Evolutionary conservation across 2,113 vertebrate genomes (phyloP).

Genomic region (Sinocyclocheilus anophthalmus): DNA sequence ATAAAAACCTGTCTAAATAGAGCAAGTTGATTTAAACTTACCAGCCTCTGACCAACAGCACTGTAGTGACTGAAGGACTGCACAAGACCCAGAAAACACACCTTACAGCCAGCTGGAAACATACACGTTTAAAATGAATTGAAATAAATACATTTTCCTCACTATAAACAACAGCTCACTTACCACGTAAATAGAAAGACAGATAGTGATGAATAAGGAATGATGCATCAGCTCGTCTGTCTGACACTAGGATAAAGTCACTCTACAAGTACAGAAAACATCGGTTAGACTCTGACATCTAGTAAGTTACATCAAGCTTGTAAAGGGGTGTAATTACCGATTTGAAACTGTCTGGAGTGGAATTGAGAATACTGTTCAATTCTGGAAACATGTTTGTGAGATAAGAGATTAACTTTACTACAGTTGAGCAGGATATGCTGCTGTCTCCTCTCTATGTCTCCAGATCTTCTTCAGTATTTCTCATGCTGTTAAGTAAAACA

Average conservation of each 20-base stretch:
- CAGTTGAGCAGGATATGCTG: neutral
- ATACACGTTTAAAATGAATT: neutral
- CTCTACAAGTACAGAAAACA: slow-evolving; percentile 70
- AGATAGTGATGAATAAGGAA: slow-evolving; percentile 95
- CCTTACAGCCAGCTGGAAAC: slow-evolving; percentile 84
- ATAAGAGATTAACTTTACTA: neutral
- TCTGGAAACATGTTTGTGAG: slow-evolving; percentile 79
- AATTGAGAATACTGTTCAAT: slow-evolving; percentile 83
- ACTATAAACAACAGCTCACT: slow-evolving; percentile 14
- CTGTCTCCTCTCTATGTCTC: neutral
- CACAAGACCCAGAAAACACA: slow-evolving; percentile 88
- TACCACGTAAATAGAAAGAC: slow-evolving; percentile 91
- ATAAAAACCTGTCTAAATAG: neutral
- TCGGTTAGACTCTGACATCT: no score
- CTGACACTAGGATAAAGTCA: slow-evolving; percentile 81
- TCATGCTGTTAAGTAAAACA: neutral
- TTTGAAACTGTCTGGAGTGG: slow-evolving; percentile 72
- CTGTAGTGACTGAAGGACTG: slow-evolving; percentile 96
- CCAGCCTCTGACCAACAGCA: slow-evolving; percentile 87
- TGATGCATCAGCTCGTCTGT: slow-evolving; percentile 84
- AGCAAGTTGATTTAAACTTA: slow-evolving; percentile 64
- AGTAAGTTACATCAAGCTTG: neutral
- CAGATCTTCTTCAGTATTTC: neutral
- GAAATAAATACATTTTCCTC: neutral
- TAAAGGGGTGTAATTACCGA: slow-evolving; percentile 66